Base-by-base conservation (phyloP, 2,797 vertebrate genomes). In the Melopsittacus undulatus region DNA sequence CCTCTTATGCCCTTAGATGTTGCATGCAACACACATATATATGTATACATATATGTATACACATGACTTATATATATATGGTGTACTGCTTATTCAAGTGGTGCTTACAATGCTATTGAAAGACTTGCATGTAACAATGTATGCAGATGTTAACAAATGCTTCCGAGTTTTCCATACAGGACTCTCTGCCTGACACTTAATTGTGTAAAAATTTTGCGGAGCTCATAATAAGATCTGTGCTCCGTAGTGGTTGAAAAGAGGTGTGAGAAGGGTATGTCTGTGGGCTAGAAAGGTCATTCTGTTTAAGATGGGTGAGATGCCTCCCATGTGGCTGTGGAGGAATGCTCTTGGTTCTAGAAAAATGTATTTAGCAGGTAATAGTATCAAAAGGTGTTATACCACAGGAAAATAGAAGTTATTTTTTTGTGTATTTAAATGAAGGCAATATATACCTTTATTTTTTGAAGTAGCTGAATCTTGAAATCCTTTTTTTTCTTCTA, bases 241-340 rank as follows among this genome's bases (percentile, higher is more conserved):
- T 83, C 90, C 59, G 87, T 40, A 73, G 48, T 91, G 76, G 84
- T 90, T 95, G 91, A 94, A 94, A 97, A 97, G 70, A 68, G 9
- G 4, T 24, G 34, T 70, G 34, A 86, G 78, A 94, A 90, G 40
- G 72, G 42, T 83, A 92, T 72, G 77, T 38, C 80, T 69, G 40
- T 34, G 56, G 83, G 59, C 67, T 94, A 95, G 78, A 94, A 95
- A 86, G 95, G 93, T 93, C 73, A 78, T 81, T 81, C 17, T 38
- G 26, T 46, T 81, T 73, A 21, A 54, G 27, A 70, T 77, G 72
- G 27, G 23, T 64, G 42, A 80, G 34, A 34, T 40, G 13, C 26
- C 26, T 59, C 11, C 40, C 76, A 48, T 70, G 12, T 54, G 59
- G 32, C 51, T 91, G 64, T 84, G 72, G 21, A 69, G 43, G 90